A percentile compares a stretch with the other conserved stretches of the same genome.
phyloP scores from a whole-genome alignment of 2,888 invertebrate genomes.

The Psylliodes chrysocephalus region DNA sequence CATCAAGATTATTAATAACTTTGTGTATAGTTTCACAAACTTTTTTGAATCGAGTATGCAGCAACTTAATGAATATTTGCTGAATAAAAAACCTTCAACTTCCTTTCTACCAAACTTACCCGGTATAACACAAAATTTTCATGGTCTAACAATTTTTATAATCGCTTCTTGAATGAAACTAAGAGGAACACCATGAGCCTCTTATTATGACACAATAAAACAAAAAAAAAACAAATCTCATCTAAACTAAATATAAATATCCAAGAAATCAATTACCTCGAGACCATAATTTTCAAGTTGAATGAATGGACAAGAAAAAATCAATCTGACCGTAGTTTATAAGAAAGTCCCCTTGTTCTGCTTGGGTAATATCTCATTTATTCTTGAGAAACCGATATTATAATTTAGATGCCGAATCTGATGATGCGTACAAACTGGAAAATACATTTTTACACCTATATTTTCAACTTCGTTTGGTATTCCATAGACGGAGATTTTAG shows the following conservation, averaged over 20 bases:
- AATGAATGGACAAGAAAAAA: slow-evolving; percentile 32
- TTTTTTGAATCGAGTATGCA: no score
- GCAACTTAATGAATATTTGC: no score
- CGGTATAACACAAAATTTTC: slow-evolving; percentile 7
- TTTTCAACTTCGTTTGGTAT: not conserved
- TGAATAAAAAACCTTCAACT: no score
- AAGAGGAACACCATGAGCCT: slow-evolving; percentile 12
- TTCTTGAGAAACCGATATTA: slow-evolving; percentile 33
- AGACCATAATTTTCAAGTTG: slow-evolving; percentile 36
- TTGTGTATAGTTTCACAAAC: no score
- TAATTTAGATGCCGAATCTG: slow-evolving; percentile 19
- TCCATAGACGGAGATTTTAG: no score
- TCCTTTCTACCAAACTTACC: no score
- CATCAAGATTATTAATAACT: no score
- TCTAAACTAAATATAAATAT: slow-evolving; percentile 29
- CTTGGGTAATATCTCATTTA: slow-evolving; percentile 37
- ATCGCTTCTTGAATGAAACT: slow-evolving; percentile 19
- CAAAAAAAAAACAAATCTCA: slow-evolving; percentile 14
- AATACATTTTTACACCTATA: slow-evolving; percentile 13
- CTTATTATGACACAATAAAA: slow-evolving; percentile 5
- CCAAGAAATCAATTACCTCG: slow-evolving; percentile 34
- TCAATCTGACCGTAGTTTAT: slow-evolving; percentile 30
- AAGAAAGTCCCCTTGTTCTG: slow-evolving; percentile 32
- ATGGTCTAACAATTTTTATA: slow-evolving; percentile 6
- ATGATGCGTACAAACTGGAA: slow-evolving; percentile 28